phyloP scores from a whole-genome alignment of 2,113 vertebrate species.

The Corythoichthys intestinalis region DNA sequence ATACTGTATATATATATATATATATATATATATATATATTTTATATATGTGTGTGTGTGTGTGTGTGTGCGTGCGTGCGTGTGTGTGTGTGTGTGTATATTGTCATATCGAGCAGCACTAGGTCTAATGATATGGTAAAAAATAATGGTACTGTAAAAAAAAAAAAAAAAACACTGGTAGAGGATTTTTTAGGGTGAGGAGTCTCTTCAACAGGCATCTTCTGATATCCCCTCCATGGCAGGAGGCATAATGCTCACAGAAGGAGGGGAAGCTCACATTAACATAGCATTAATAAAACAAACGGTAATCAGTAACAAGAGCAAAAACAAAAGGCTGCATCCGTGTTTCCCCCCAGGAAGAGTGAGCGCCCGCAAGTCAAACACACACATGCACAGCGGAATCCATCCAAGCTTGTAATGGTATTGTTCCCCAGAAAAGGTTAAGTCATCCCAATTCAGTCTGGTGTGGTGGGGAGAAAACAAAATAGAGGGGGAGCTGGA shows the following conservation, averaged over 20 bases:
- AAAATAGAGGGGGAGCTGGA: conserved; percentile 7
- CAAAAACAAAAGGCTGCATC: conserved; percentile 63
- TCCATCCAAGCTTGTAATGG: conserved; percentile 63
- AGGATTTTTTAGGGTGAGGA: conserved; percentile 18
- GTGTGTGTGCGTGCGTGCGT: no score
- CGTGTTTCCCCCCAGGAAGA: conserved; percentile 56
- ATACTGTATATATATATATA: no score
- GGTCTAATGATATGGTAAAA: conserved; percentile 51
- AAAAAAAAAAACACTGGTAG: conserved; percentile 31
- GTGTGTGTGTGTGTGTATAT: no score
- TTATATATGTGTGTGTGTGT: no score
- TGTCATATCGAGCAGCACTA: conserved; percentile 35
- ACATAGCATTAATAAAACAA: conserved; percentile 69
- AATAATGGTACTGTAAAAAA: not conserved
- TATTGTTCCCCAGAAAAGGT: conserved; percentile 62
- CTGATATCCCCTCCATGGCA: conserved; percentile 40
- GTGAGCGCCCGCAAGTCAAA: conserved; percentile 15
- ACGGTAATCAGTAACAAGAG: conserved; percentile 65
- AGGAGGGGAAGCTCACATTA: conserved; percentile 56
- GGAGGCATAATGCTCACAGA: conserved; percentile 31
- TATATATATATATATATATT: no score
- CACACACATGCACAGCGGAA: conserved; percentile 26
- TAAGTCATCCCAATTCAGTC: conserved; percentile 51
- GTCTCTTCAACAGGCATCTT: conserved; percentile 56
- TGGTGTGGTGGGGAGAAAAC: conserved; percentile 22